Conservation (phyloP, 2,888 invertebrate genomes). For the Chymomyza fuscimana region DNA sequence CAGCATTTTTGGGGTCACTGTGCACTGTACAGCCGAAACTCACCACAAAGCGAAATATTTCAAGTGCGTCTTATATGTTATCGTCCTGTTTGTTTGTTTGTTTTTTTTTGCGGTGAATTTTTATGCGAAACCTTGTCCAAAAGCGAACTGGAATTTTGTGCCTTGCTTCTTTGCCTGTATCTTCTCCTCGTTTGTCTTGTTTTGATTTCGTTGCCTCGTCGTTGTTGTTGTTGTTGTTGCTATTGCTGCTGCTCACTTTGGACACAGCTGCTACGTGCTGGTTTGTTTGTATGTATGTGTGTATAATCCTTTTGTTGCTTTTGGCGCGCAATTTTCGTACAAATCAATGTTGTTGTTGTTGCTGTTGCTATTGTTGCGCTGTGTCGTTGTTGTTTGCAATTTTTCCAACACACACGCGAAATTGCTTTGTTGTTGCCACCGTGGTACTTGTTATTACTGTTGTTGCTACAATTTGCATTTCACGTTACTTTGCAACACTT, state of each 20-base stretch:
- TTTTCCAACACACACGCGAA: slow-evolving; percentile 47
- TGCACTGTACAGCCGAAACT: slow-evolving; percentile 35
- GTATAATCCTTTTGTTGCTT: slow-evolving; percentile 66
- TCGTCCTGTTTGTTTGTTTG: neutral
- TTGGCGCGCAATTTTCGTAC: slow-evolving; percentile 64
- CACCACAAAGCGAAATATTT: slow-evolving; percentile 54
- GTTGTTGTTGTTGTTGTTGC: slow-evolving; percentile 5
- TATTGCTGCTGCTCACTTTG: slow-evolving; percentile 25
- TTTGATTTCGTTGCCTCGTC: slow-evolving; percentile 51
- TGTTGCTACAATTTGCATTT: slow-evolving; percentile 58
- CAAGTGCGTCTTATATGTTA: slow-evolving; percentile 52
- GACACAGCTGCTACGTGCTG: slow-evolving; percentile 49
- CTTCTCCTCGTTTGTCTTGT: slow-evolving; percentile 37
- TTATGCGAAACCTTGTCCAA: slow-evolving; percentile 15
- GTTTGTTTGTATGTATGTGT: slow-evolving; percentile 32
- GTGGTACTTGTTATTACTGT: slow-evolving; percentile 36
- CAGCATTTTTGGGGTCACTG: too few species aligned
- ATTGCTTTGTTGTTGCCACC: slow-evolving; percentile 41
- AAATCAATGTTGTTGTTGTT: slow-evolving; percentile 15
- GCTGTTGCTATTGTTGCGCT: slow-evolving; percentile 21
- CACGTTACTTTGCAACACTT: slow-evolving; percentile 46
- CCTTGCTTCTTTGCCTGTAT: slow-evolving; percentile 16
- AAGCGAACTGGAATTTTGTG: slow-evolving; percentile 59
- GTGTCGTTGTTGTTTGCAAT: slow-evolving; percentile 8
- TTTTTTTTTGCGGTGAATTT: slow-evolving; percentile 25